These are phyloP conservation scores for Dufourea novaeangliae DNA, from an alignment of 1,140 invertebrate genomes.

Conservation along the genomic window DNA sequence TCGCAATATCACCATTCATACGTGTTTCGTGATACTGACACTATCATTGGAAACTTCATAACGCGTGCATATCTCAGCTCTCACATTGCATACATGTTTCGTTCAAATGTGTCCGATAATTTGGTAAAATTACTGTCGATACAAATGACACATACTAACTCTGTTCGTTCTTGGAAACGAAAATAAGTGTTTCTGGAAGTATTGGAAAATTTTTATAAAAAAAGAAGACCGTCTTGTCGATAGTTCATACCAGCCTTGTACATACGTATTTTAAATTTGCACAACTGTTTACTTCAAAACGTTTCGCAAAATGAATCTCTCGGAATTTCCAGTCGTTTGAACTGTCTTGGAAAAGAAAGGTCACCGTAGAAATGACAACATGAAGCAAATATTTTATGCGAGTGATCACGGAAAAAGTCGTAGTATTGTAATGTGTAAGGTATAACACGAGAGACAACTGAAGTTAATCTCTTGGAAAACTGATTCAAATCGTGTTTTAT, in stretches of 20 bases:
- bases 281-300: conserved; percentile 32
- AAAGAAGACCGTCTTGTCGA: conserved; percentile 1
- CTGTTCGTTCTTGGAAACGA: conserved; percentile 18
- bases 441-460: background rate
- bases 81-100: conserved; percentile 45
- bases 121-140: conserved; percentile 22
- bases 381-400: background rate
- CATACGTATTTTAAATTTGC: conserved; percentile 16
- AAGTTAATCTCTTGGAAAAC: conserved; percentile 13
- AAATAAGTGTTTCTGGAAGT: background rate
- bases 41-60: conserved; percentile 14
- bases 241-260: conserved; percentile 16
- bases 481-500: conserved; percentile 8
- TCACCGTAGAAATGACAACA: background rate
- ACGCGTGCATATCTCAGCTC: conserved; percentile 44
- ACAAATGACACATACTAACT: conserved; percentile 17
- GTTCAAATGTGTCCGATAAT: conserved; percentile 31
- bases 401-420: conserved; percentile 6
- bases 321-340: conserved; percentile 1
- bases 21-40: conserved; percentile 9
- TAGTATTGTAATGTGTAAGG: background rate
- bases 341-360: conserved; percentile 12
- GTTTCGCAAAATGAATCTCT: conserved; percentile 21
- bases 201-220: background rate
- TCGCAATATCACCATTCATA: background rate